phyloP scores from a whole-genome alignment of 2,888 invertebrate species.

The Plagodis dolabraria region DNA sequence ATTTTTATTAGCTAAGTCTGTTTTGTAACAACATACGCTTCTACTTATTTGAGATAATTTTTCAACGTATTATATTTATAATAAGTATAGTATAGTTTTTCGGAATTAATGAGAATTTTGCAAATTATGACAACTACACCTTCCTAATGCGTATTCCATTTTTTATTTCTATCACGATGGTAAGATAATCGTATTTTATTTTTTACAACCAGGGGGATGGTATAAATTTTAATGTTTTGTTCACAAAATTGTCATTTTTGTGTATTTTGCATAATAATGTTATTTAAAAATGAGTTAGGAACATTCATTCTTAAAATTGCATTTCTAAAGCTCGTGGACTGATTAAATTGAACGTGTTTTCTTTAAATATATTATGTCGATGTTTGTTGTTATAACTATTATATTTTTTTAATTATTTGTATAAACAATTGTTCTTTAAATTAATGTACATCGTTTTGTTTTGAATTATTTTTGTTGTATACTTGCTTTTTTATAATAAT shows the following conservation, averaged over 20 bases:
- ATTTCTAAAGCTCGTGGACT: slow-evolving; percentile 81
- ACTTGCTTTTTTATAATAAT: slow-evolving; percentile 90
- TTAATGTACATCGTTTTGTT: slow-evolving; percentile 91
- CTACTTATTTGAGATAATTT: slow-evolving; percentile 79
- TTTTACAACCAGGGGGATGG: slow-evolving; percentile 61
- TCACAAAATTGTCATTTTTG: slow-evolving; percentile 44
- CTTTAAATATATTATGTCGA: slow-evolving; percentile 85
- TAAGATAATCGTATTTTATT: slow-evolving; percentile 58
- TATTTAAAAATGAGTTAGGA: slow-evolving; percentile 64
- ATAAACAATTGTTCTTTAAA: slow-evolving; percentile 90
- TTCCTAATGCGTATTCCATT: slow-evolving; percentile 52
- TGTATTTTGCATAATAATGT: slow-evolving; percentile 79
- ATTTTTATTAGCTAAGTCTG: slow-evolving; percentile 55
- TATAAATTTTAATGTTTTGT: slow-evolving; percentile 61
- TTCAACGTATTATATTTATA: slow-evolving; percentile 82
- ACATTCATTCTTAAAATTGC: slow-evolving; percentile 81
- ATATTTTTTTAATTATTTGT: slow-evolving; percentile 88
- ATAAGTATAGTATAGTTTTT: slow-evolving; percentile 79
- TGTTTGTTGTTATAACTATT: slow-evolving; percentile 86
- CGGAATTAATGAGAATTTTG: slow-evolving; percentile 74
- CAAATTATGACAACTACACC: slow-evolving; percentile 80
- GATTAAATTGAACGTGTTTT: slow-evolving; percentile 83
- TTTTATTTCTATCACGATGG: slow-evolving; percentile 54
- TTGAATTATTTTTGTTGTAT: slow-evolving; percentile 90
- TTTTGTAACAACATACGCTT: slow-evolving; percentile 79